Evolutionary conservation across 2,797 vertebrate genomes (phyloP).

Genomic region (Notolepis coatsorum): DNA sequence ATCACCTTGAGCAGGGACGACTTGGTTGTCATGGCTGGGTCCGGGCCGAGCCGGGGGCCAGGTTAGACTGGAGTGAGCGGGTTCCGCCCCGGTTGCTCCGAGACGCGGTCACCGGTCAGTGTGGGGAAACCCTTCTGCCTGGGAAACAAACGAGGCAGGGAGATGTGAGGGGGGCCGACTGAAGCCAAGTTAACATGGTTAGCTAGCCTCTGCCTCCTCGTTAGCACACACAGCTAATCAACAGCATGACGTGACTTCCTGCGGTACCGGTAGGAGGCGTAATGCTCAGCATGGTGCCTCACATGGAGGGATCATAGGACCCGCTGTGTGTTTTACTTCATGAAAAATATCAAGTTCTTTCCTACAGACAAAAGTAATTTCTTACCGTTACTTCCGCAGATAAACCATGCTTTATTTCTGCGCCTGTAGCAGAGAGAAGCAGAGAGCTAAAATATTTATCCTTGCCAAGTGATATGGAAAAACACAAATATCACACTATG

Average conservation of each 20-base stretch:
- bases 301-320: conserved; percentile 53
- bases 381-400: conserved; percentile 15
- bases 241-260: too few species aligned
- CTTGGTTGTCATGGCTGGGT: conserved; percentile 83
- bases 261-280: conserved; percentile 2
- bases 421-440: conserved; percentile 20
- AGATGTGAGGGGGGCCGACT: conserved; percentile 6
- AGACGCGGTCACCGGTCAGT: neutral
- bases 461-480: too few species aligned
- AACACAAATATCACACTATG: too few species aligned
- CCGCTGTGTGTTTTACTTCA: neutral
- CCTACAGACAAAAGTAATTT: neutral
- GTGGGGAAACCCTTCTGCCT: conserved; percentile 16
- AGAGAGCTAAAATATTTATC: too few species aligned
- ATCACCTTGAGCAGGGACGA: conserved; percentile 95
- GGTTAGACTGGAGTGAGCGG: neutral
- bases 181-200: conserved; percentile 48
- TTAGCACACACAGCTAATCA: conserved; percentile 6
- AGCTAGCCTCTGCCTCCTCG: conserved; percentile 20
- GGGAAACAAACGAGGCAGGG: neutral
- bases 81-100: rapidly evolving
- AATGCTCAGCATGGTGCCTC: conserved; percentile 15
- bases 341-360: neutral
- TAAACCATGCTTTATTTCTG: conserved; percentile 8
- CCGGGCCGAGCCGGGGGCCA: conserved; percentile 8